These are phyloP conservation scores for Phyllopteryx taeniolatus DNA, from an alignment of 2,113 vertebrate genomes.

Conservation along the genomic window DNA sequence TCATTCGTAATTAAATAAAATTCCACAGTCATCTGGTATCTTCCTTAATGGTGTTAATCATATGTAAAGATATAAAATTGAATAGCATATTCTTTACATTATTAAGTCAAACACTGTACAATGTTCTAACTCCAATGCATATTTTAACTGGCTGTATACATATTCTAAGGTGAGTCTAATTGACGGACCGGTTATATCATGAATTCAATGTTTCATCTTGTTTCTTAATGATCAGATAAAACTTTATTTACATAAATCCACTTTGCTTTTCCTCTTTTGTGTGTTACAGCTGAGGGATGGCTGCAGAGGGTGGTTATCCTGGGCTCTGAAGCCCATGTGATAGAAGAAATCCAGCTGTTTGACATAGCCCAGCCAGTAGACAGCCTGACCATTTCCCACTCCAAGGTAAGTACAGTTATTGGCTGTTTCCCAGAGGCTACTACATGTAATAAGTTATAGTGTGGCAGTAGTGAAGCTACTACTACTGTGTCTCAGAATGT, in stretches of 20 bases:
- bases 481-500: background rate
- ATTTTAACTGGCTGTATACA: too few relatives aligned
- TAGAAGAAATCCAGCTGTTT: slow-evolving; percentile 95
- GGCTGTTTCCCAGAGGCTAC: background rate
- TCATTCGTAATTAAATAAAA: background rate
- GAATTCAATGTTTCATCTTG: background rate
- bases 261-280: slow-evolving; percentile 2
- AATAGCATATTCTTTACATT: too few relatives aligned
- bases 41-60: background rate
- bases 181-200: background rate
- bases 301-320: slow-evolving; percentile 86
- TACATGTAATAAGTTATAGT: background rate
- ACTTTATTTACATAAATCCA: slow-evolving; percentile 13
- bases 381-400: slow-evolving; percentile 85
- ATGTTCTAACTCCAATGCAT: too few relatives aligned
- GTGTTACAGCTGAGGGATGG: slow-evolving; percentile 82
- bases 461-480: background rate
- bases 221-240: background rate
- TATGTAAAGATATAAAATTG: background rate
- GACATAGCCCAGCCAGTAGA: slow-evolving; percentile 81
- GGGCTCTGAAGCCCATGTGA: slow-evolving; percentile 80
- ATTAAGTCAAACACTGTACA: too few relatives aligned
- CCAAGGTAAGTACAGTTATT: slow-evolving; percentile 74
- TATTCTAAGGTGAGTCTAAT: too few relatives aligned
- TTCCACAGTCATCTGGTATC: background rate